Percentiles rank a stretch among this genome's conserved stretches.
Evolutionary conservation across 2,113 vertebrate genomes (phyloP).

Genomic region (Athene cunicularia): DNA sequence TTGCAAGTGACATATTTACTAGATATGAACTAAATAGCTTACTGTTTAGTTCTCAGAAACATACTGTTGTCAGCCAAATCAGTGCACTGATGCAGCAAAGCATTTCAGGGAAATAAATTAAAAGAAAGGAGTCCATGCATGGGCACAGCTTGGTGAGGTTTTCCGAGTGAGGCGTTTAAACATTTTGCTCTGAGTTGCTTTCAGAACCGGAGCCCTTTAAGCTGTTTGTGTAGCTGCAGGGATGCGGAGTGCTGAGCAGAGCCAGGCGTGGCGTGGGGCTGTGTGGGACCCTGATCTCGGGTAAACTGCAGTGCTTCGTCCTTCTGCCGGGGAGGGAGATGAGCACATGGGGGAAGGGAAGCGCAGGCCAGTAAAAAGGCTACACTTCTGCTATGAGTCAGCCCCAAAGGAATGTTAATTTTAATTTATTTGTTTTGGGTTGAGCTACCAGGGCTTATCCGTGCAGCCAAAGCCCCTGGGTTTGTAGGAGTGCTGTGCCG

Average conservation of each 20-base stretch:
- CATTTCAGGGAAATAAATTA: neutral
- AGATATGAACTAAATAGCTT: neutral
- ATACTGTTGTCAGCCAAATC: neutral
- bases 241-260: neutral
- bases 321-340: rapidly evolving
- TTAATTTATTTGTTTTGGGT: conserved; percentile 1
- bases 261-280: neutral
- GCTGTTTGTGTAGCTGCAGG: neutral
- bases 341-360: neutral
- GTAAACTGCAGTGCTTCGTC: neutral
- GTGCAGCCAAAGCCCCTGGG: neutral
- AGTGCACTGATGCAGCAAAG: neutral
- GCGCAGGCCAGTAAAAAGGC: neutral
- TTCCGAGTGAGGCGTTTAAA: neutral
- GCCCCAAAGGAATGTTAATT: neutral
- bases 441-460: neutral
- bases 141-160: neutral
- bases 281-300: neutral
- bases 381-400: conserved; percentile 5
- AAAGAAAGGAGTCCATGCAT: neutral
- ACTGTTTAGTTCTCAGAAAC: neutral
- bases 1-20: neutral
- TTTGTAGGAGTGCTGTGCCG: neutral
- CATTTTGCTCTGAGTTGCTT: neutral
- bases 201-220: neutral